Evolutionary conservation across 1,140 invertebrate genomes (phyloP), one percentile per base, ranked within the genome.

Genomic region (Matsumurasca onukii): DNA sequence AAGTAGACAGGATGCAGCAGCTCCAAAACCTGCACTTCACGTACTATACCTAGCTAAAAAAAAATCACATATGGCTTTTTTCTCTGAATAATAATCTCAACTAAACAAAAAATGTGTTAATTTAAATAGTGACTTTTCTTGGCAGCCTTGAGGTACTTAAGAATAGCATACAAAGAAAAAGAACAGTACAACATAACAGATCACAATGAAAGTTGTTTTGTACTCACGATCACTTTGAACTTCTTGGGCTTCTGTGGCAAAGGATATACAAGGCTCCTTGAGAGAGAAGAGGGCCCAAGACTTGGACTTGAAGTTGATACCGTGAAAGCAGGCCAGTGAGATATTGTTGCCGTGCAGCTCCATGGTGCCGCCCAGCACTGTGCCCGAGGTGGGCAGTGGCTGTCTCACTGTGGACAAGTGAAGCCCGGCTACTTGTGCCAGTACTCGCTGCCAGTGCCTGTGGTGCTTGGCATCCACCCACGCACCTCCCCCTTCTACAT

Each of bases 221-320:
- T n/a, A n/a, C n/a, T n/a, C n/a, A n/a, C n/a, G n/a, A n/a, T n/a
- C n/a, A n/a, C n/a, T n/a, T n/a, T 86, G 85, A 49, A 93, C 86
- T 79, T 94, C 90, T 78, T 97, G 93, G 1, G 94, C 94, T 80
- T 98, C 95, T 0, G 96, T 97, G 22, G 94, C 90, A 82, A 98
- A 98, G 74, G 91, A 94, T 69, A 98, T 98, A 70, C 89, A 94
- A 0, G 96, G 95, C 73, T 98, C 94, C 78, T 94, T 92, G 59
- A 99, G 82, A 69, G 93, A 97, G 78, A 98, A 98, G 30, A 98
- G 77, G 1, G 95, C 96, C 96, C 97, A 99, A 1, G 91, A 95
- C 81, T 98, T 98, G 30, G 95, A 91, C 72, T 95, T 95, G 79
- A 98, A 97, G 80, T 98, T 98, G 74, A 97, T 94, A 3, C 96